Conservation (phyloP, 2,888 invertebrate species). For the Agrochola macilenta region DNA sequence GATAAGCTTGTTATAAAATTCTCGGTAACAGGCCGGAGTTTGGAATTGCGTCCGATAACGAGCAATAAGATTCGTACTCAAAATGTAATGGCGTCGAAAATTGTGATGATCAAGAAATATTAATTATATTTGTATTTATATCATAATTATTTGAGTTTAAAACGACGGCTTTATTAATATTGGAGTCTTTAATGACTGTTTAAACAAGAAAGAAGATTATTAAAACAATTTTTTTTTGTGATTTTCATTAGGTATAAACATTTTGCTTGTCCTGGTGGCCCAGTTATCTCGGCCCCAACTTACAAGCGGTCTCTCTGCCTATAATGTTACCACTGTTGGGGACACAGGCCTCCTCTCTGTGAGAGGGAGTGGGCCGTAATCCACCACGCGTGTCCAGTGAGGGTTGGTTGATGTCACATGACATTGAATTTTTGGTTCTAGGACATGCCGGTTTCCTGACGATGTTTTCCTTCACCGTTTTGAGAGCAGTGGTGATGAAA, state of each 20-base stretch:
- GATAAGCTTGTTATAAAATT: constrained; percentile 28
- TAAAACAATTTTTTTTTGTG: neutral
- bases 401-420: too few species aligned
- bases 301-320: too few species aligned
- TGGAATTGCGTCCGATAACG: constrained; percentile 12
- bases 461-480: too few species aligned
- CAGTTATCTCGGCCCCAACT: neutral
- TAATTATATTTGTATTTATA: constrained; percentile 30
- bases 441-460: too few species aligned
- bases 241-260: neutral
- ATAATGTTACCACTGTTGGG: too few species aligned
- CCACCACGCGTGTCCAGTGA: too few species aligned
- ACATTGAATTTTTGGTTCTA: too few species aligned
- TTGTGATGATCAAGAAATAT: constrained; percentile 16
- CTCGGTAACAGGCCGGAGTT: neutral
- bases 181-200: neutral
- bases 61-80: constrained; percentile 1
- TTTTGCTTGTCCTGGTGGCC: neutral
- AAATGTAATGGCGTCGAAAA: constrained; percentile 27
- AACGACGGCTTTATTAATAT: neutral
- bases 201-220: neutral
- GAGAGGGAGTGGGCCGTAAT: too few species aligned
- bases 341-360: too few species aligned
- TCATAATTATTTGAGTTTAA: constrained; percentile 15
- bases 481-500: too few species aligned